Evolutionary conservation across 2,113 vertebrate species (phyloP).

Genomic region (Xiphophorus maculatus): DNA sequence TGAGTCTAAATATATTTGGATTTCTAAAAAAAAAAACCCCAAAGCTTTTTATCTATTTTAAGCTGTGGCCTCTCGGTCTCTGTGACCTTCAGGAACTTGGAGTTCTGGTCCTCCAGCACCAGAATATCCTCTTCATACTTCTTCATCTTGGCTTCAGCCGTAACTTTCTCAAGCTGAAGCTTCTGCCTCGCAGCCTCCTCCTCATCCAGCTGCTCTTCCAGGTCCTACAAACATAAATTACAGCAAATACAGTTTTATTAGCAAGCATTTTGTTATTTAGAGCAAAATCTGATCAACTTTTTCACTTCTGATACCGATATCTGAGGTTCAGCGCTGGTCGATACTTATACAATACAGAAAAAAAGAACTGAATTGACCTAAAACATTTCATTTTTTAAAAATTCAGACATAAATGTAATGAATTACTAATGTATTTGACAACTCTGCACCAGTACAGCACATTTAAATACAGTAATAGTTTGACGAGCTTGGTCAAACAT

Average conservation of each 20-base stretch:
- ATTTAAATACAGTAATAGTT: too few species aligned
- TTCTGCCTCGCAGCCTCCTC: slow-evolving; percentile 97
- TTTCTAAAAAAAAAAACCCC: neutral
- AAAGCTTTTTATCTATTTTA: neutral
- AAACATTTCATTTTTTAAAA: too few species aligned
- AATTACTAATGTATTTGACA: too few species aligned
- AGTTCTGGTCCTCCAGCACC: slow-evolving; percentile 95
- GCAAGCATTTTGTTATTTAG: neutral
- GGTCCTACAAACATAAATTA: slow-evolving; percentile 81
- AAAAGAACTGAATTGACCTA: too few species aligned
- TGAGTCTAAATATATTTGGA: neutral
- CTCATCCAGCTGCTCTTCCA: slow-evolving; percentile 96
- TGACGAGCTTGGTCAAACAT: too few species aligned
- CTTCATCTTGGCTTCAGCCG: slow-evolving; percentile 95
- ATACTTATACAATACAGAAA: too few species aligned
- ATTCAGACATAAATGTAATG: too few species aligned
- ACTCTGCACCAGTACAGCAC: too few species aligned
- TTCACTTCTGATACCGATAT: too few species aligned
- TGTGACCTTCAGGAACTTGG: slow-evolving; percentile 92
- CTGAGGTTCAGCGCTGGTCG: too few species aligned
- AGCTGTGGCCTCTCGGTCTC: neutral
- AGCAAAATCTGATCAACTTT: too few species aligned
- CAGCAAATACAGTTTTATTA: neutral
- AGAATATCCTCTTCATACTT: slow-evolving; percentile 97
- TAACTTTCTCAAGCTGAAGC: slow-evolving; percentile 97